Percentiles rank a stretch among this genome's conserved stretches.
Conservation (phyloP, 2,113 vertebrate genomes). For the Puma concolor region DNA sequence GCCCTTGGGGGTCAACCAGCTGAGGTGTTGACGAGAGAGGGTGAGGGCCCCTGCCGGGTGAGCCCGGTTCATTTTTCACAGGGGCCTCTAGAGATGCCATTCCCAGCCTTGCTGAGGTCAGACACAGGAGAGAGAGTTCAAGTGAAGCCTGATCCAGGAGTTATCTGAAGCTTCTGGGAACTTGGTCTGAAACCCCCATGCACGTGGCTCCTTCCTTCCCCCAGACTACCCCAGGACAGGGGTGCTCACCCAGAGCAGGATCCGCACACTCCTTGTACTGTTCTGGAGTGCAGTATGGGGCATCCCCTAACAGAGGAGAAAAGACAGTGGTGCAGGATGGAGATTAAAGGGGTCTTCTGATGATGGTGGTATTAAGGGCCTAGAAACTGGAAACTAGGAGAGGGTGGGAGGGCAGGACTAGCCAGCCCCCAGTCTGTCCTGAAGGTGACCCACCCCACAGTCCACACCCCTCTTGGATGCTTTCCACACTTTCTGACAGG, state of each 20-base stretch:
- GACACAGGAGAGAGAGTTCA: background rate
- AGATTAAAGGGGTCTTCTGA: background rate
- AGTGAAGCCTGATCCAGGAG: background rate
- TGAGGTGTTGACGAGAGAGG: constrained; percentile 10
- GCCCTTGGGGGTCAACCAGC: background rate
- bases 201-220: background rate
- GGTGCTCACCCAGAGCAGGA: constrained; percentile 94
- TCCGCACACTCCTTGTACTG: constrained; percentile 99
- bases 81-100: background rate
- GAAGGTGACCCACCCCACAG: background rate
- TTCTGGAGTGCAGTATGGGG: constrained; percentile 98
- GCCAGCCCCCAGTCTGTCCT: background rate
- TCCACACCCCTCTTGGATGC: background rate
- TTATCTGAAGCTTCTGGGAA: background rate
- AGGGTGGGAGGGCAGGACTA: background rate
- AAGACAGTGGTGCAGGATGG: background rate
- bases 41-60: background rate
- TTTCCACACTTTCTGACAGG: background rate
- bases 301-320: constrained; percentile 90
- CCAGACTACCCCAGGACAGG: background rate
- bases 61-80: background rate
- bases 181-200: background rate
- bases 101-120: background rate
- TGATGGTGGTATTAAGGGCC: background rate
- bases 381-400: background rate